Conservation (phyloP, 2,113 vertebrate genomes). For the Corythornis cristatus region DNA sequence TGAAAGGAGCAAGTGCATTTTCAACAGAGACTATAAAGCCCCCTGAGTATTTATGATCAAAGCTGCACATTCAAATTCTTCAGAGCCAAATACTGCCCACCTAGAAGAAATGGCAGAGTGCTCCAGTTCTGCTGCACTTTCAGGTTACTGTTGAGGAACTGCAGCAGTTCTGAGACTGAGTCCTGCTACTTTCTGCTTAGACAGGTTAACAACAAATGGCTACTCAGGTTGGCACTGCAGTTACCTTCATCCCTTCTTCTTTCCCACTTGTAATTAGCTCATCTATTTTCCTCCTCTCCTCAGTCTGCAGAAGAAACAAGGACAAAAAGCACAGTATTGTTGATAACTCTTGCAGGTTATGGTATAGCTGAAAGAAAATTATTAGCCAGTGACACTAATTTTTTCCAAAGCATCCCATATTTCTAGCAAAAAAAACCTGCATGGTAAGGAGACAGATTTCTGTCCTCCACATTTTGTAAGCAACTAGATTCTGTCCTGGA, state of each 20-base stretch:
- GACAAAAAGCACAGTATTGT: neutral
- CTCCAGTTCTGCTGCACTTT: neutral
- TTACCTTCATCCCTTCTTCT: slow-evolving; percentile 94
- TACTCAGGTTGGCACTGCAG: neutral
- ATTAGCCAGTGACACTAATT: neutral
- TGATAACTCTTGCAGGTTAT: neutral
- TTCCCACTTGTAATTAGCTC: slow-evolving; percentile 86
- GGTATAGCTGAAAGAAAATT: neutral
- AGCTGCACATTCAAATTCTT: neutral
- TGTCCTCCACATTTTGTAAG: neutral
- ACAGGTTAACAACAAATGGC: neutral
- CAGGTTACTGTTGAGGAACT: neutral
- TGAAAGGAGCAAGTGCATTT: neutral
- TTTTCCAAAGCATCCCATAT: neutral
- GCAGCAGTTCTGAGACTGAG: neutral
- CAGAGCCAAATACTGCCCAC: neutral
- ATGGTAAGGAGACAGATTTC: neutral
- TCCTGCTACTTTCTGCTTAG: neutral
- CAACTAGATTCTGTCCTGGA: neutral
- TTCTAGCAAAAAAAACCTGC: neutral
- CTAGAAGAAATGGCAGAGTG: neutral
- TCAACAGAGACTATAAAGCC: neutral
- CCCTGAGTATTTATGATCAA: neutral
- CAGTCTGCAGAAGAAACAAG: slow-evolving; percentile 76
- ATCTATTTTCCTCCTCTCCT: slow-evolving; percentile 88